phyloP scores from a whole-genome alignment of 1,140 invertebrate species.

The Drosophila auraria region DNA sequence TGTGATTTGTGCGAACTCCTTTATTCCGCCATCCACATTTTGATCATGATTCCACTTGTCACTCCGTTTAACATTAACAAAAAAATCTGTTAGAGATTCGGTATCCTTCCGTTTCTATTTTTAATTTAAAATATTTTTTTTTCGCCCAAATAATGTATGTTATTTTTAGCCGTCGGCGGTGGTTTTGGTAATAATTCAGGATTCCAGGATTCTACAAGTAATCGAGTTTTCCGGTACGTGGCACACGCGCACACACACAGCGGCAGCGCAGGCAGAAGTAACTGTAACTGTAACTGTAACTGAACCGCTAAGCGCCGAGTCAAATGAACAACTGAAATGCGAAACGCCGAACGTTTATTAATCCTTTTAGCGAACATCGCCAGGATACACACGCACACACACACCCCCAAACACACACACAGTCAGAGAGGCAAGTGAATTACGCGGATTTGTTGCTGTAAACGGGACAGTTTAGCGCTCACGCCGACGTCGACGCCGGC shows the following conservation, averaged over 20 bases:
- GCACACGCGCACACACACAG: slow-evolving; percentile 13
- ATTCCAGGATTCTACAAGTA: slow-evolving; percentile 13
- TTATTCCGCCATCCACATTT: slow-evolving; percentile 7
- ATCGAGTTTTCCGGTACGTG: slow-evolving; percentile 26
- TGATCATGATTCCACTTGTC: slow-evolving; percentile 8
- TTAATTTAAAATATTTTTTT: not conserved
- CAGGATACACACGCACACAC: slow-evolving; percentile 39
- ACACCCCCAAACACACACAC: slow-evolving; percentile 18
- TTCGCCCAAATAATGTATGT: not conserved
- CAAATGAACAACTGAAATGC: slow-evolving; percentile 84
- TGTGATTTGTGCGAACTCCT: not conserved
- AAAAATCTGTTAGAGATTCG: not conserved
- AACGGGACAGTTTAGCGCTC: slow-evolving; percentile 78
- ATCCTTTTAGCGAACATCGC: slow-evolving; percentile 77
- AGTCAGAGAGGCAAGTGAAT: slow-evolving; percentile 57
- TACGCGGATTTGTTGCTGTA: slow-evolving; percentile 82
- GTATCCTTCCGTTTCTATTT: not conserved
- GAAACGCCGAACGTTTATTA: slow-evolving; percentile 77
- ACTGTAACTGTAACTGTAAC: slow-evolving; percentile 45
- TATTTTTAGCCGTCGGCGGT: slow-evolving; percentile 7
- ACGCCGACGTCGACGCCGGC: slow-evolving; percentile 47
- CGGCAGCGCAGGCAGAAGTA: slow-evolving; percentile 1
- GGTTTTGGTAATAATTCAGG: not conserved
- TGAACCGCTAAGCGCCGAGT: slow-evolving; percentile 80
- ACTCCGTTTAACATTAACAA: slow-evolving; percentile 25